Percentiles rank a stretch among this genome's conserved stretches.
Evolutionary conservation across 2,888 invertebrate genomes (phyloP).

Genomic region (Diaperis boleti): DNA sequence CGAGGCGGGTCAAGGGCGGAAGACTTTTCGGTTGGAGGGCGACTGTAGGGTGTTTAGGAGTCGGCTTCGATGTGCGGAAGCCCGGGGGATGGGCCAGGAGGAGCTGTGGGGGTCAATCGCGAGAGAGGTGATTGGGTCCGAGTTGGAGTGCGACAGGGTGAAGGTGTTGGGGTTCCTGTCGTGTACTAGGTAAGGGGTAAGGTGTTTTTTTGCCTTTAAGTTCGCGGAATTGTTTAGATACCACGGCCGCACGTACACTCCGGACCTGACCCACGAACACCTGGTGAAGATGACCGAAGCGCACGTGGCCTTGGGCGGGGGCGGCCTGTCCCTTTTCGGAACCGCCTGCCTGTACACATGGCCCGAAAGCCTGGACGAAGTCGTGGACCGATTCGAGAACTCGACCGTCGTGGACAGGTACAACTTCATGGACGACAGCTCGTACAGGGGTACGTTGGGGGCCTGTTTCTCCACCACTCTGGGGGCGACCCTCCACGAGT

Average conservation of each 20-base stretch:
- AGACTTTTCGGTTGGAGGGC: slow-evolving; percentile 85
- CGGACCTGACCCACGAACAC: slow-evolving; percentile 76
- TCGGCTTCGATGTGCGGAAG: slow-evolving; percentile 76
- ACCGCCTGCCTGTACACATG: slow-evolving; percentile 92
- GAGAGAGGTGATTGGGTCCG: slow-evolving; percentile 83
- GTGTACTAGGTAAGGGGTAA: slow-evolving; percentile 77
- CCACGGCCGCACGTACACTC: slow-evolving; percentile 53
- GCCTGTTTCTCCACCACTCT: slow-evolving; percentile 92
- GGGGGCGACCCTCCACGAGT: slow-evolving; percentile 92
- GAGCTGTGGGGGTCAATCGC: slow-evolving; percentile 88
- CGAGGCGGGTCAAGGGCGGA: slow-evolving; percentile 81
- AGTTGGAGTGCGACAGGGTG: slow-evolving; percentile 71
- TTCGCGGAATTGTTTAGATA: slow-evolving; percentile 43
- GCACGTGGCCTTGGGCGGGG: slow-evolving; percentile 92
- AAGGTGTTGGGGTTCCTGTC: slow-evolving; percentile 93
- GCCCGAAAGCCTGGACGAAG: slow-evolving; percentile 80
- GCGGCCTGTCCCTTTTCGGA: slow-evolving; percentile 91
- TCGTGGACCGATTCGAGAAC: slow-evolving; percentile 73
- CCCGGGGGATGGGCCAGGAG: slow-evolving; percentile 79
- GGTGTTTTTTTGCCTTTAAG: background rate
- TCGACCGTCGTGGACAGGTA: slow-evolving; percentile 76
- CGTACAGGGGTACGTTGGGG: slow-evolving; percentile 87
- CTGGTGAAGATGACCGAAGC: slow-evolving; percentile 79
- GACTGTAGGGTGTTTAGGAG: slow-evolving; percentile 82
- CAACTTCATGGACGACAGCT: slow-evolving; percentile 90